Percentiles rank a stretch among this genome's conserved stretches.
Evolutionary conservation across 2,888 invertebrate species (phyloP).

Genomic region (Drosophila engyochracea): DNA sequence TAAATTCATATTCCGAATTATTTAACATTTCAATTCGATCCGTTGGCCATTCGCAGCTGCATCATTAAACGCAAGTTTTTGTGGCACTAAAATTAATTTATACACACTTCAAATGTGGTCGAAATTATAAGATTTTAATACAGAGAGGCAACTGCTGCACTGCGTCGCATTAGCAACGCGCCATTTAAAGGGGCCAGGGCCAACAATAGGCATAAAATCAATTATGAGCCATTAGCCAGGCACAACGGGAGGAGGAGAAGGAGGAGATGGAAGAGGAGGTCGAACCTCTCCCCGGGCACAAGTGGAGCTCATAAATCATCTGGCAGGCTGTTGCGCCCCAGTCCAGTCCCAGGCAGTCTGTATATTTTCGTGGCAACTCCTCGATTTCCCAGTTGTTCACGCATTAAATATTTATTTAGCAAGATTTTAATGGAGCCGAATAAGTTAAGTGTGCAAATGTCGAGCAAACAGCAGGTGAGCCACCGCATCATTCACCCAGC

Average conservation of each 20-base stretch:
- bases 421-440: conserved; percentile 79
- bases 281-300: conserved; percentile 8
- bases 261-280: conserved; percentile 13
- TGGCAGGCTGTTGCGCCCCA: conserved; percentile 69
- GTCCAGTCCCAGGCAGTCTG: conserved; percentile 1
- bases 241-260: conserved; percentile 42
- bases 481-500: conserved; percentile 24
- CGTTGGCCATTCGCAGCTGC: conserved; percentile 44
- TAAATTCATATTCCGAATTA: conserved; percentile 6
- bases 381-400: conserved; percentile 69
- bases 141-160: conserved; percentile 42
- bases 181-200: conserved; percentile 67
- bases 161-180: conserved; percentile 72
- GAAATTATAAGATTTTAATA: conserved; percentile 79
- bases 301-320: conserved; percentile 73
- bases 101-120: conserved; percentile 70
- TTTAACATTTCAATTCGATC: background rate
- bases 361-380: background rate
- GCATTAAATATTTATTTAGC: conserved; percentile 81
- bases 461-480: conserved; percentile 48
- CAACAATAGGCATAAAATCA: conserved; percentile 80
- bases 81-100: conserved; percentile 66
- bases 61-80: conserved; percentile 64
- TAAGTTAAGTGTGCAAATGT: conserved; percentile 69
- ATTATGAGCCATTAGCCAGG: conserved; percentile 77